A percentile compares a stretch with the other conserved stretches of the same genome.
These are phyloP conservation scores for Ranitomeya variabilis DNA, from an alignment of 2,113 vertebrate genomes.

Conservation along the genomic window DNA sequence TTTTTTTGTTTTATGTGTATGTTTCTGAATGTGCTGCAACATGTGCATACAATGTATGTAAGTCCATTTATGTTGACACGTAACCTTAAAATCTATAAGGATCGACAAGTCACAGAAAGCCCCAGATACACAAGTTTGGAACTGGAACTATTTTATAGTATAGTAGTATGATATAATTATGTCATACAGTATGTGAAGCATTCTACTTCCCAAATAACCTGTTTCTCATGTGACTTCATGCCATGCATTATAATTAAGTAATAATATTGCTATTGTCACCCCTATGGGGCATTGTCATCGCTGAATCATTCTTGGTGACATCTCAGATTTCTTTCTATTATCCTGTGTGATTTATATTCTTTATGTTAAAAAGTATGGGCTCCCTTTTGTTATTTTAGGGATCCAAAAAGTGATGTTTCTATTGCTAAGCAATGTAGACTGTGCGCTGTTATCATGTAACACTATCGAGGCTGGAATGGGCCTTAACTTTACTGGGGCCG, in stretches of 20 bases:
- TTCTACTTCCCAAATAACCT: neutral
- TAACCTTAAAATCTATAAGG: neutral
- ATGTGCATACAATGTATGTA: slow-evolving; percentile 53
- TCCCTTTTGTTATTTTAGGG: neutral
- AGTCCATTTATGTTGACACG: neutral
- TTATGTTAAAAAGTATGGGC: neutral
- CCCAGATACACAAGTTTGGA: neutral
- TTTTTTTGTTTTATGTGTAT: neutral
- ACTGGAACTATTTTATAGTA: neutral
- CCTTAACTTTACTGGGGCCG: neutral
- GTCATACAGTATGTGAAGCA: neutral
- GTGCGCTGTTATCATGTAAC: slow-evolving; percentile 3
- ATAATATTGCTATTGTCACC: neutral
- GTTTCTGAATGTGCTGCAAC: neutral
- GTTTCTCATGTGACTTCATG: neutral
- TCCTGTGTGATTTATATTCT: neutral
- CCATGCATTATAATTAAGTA: neutral
- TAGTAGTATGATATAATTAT: neutral
- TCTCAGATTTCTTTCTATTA: neutral
- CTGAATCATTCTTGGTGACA: neutral
- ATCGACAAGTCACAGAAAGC: neutral
- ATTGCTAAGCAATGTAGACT: slow-evolving; percentile 38
- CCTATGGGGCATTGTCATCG: neutral
- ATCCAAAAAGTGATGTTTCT: neutral
- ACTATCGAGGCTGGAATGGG: neutral